These are phyloP conservation scores for Elephantulus edwardii DNA, from an alignment of 2,113 vertebrate genomes.

Conservation along the genomic window DNA sequence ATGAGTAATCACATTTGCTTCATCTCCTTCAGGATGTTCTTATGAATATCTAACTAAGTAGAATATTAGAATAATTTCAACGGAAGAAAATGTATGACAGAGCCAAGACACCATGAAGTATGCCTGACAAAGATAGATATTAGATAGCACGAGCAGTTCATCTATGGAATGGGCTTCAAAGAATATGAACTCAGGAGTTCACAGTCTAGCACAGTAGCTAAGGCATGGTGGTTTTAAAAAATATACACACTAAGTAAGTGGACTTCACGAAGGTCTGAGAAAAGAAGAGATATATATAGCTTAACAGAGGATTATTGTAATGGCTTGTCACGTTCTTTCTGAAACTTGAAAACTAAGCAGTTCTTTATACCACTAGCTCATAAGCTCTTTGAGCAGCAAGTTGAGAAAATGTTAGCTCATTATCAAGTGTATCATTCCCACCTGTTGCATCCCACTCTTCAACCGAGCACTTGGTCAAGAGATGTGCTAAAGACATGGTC, in stretches of 20 bases:
- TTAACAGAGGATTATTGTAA: neutral
- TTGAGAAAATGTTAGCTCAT: no score
- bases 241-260: neutral
- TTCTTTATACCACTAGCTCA: neutral
- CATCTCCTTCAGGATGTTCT: neutral
- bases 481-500: no score
- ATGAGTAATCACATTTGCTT: neutral
- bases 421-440: no score
- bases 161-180: neutral
- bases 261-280: neutral
- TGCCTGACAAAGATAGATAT: neutral
- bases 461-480: neutral
- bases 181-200: neutral
- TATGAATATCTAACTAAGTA: slow-evolving; percentile 20
- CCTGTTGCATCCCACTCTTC: rapidly evolving
- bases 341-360: neutral
- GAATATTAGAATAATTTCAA: neutral
- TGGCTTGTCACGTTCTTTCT: no score
- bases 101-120: neutral
- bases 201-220: neutral
- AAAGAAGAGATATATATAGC: neutral
- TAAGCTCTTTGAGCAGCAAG: neutral
- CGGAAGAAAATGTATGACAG: neutral
- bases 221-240: neutral
- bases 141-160: neutral